Percentiles rank a stretch among this genome's conserved stretches.
phyloP scores from a whole-genome alignment of 2,888 invertebrate genomes.

The Callyntrura guangdongensis region DNA sequence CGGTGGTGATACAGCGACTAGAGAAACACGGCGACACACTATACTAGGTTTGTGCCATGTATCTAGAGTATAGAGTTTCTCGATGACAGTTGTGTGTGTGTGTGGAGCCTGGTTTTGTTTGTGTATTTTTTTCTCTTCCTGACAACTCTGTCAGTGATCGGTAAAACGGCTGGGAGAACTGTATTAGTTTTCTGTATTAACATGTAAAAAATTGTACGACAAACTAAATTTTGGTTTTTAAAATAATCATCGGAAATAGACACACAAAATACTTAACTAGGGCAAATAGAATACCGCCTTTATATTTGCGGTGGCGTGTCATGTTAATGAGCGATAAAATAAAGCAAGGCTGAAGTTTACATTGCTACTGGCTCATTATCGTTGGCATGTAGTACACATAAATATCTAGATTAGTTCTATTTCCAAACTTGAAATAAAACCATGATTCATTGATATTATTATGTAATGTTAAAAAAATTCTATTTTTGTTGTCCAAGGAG shows the following conservation, averaged over 20 bases:
- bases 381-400: not conserved
- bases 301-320: slow-evolving; percentile 70
- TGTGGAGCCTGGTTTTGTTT: slow-evolving; percentile 48
- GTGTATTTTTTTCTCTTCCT: slow-evolving; percentile 56
- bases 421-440: not conserved
- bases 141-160: slow-evolving; percentile 29
- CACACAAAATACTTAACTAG: not conserved
- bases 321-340: slow-evolving; percentile 49
- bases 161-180: not conserved
- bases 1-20: not conserved
- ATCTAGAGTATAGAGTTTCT: slow-evolving; percentile 1
- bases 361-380: slow-evolving; percentile 4
- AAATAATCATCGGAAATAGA: not conserved
- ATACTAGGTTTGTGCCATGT: too few species aligned
- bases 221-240: not conserved
- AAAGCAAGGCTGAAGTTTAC: not conserved
- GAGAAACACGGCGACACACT: too few species aligned
- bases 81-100: slow-evolving; percentile 25
- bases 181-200: not conserved
- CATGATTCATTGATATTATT: not conserved
- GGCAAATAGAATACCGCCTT: not conserved
- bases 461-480: not conserved
- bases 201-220: not conserved
- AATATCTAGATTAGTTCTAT: not conserved
- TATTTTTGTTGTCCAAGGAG: too few species aligned